phyloP scores from a whole-genome alignment of 1,140 invertebrate species.

The Cyclina sinensis region DNA sequence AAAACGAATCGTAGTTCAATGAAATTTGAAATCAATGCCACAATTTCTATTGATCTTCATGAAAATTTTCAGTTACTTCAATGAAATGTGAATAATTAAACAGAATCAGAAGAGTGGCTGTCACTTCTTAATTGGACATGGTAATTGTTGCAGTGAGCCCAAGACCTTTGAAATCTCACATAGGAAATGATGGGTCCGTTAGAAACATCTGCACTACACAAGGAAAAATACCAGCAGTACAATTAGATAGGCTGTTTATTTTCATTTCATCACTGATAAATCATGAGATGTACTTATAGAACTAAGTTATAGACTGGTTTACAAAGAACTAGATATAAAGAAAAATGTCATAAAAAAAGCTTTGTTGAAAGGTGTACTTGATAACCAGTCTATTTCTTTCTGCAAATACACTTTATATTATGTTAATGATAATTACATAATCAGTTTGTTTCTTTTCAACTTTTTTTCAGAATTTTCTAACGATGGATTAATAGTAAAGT shows the following conservation, averaged over 20 bases:
- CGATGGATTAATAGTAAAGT: no score
- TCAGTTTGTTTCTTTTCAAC: no score
- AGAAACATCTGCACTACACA: constrained; percentile 33
- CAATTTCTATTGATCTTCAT: constrained; percentile 32
- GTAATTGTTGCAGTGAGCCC: constrained; percentile 30
- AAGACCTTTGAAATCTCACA: constrained; percentile 40
- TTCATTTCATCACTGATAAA: not conserved
- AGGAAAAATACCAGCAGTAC: not conserved
- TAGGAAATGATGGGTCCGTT: constrained; percentile 24
- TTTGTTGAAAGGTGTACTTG: no score
- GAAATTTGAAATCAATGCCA: constrained; percentile 49
- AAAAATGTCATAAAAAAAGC: no score
- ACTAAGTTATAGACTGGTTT: no score
- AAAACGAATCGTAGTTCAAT: constrained; percentile 39
- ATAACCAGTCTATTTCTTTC: no score
- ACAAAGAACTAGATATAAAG: no score
- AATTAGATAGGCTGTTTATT: constrained; percentile 22
- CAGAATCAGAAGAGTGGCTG: constrained; percentile 2
- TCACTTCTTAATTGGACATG: constrained; percentile 38
- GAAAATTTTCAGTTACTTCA: constrained; percentile 49
- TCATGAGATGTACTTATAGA: no score
- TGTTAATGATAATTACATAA: no score
- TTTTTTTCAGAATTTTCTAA: no score
- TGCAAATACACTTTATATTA: no score
- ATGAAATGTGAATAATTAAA: constrained; percentile 58